Base-by-base conservation (phyloP, 1,140 invertebrate genomes). In the Eciton burchellii region DNA sequence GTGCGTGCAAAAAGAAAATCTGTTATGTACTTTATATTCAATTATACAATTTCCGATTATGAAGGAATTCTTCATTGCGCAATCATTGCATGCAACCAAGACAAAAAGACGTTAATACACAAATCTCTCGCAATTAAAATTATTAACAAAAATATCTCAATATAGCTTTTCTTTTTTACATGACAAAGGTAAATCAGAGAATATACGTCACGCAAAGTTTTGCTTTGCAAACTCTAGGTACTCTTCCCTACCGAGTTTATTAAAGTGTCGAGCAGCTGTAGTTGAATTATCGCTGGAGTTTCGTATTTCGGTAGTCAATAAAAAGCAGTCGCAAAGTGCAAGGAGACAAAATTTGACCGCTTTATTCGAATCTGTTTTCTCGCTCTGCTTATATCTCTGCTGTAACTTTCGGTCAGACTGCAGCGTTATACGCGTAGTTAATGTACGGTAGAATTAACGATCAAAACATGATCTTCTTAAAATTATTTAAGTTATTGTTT, bases 251-350 rank as follows among this genome's bases (percentile, higher is more conserved):
- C 43, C 52, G 81, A 89, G 86, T 89, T 90, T 92, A 91, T 90
- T 89, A 89, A 90, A 88, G 73, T 83, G 76, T 88, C 70, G 66
- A 74, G 81, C 91, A 93, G 89, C 91, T 93, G 91, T 90, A 91
- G 89, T 72, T 92, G 90, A 93, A 92, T 92, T 92, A 92, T 92
- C 88, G 83, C 70, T 81, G 29, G 84, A 93, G 88, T 92, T 93
- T 84, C 85, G 70, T 88, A 88, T 90, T 90, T 88, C 81, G 73
- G 81, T 81, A 41, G 56, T n/a, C 24, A 52, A 52, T 83, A 91
- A 90, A 90, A 92, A 92, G 84, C 57, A 47, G n/a, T n/a, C 57
- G 16, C 49, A 8, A 19, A 63, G 12, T 3, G 52, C 49, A 60
- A 47, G 29, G 85, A 72, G 54, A 68, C 21, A 76, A 88, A 82